A percentile compares a stretch with the other conserved stretches of the same genome.
These are phyloP conservation scores for Piaya cayana DNA, from an alignment of 2,113 vertebrate genomes.

Conservation along the genomic window DNA sequence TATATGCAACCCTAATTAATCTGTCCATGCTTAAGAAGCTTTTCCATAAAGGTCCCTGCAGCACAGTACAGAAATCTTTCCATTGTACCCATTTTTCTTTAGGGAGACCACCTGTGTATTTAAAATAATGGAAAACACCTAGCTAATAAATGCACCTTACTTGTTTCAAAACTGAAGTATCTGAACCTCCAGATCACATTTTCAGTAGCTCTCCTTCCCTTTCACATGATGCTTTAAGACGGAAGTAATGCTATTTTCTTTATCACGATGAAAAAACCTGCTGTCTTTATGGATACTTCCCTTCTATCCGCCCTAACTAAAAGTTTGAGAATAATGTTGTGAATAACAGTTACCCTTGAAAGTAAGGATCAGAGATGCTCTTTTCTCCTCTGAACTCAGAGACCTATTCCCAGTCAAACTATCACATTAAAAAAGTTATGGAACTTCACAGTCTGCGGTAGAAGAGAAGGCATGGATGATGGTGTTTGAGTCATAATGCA, in stretches of 20 bases:
- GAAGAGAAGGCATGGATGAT: neutral
- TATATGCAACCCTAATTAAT: neutral
- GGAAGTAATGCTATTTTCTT: neutral
- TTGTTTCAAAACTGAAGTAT: neutral
- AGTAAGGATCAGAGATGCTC: neutral
- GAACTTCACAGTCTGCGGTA: neutral
- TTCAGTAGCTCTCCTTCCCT: neutral
- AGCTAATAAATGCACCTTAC: neutral
- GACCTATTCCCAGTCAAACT: neutral
- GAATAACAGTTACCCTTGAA: neutral
- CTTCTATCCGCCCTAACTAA: neutral
- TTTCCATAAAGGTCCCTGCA: neutral
- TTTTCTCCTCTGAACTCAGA: neutral
- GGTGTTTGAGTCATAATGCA: neutral
- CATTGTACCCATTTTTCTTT: neutral
- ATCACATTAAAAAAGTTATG: neutral
- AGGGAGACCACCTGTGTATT: neutral
- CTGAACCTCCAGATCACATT: neutral
- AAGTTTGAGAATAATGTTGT: neutral
- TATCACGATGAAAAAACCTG: neutral
- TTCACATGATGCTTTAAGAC: neutral
- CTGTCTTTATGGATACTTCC: neutral
- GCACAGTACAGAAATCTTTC: neutral
- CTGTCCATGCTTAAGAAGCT: neutral
- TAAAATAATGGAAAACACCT: neutral